Percentiles rank a stretch among this genome's conserved stretches.
These are phyloP conservation scores for Nixonia krombeini DNA, from an alignment of 1,140 invertebrate species.

Conservation along the genomic window DNA sequence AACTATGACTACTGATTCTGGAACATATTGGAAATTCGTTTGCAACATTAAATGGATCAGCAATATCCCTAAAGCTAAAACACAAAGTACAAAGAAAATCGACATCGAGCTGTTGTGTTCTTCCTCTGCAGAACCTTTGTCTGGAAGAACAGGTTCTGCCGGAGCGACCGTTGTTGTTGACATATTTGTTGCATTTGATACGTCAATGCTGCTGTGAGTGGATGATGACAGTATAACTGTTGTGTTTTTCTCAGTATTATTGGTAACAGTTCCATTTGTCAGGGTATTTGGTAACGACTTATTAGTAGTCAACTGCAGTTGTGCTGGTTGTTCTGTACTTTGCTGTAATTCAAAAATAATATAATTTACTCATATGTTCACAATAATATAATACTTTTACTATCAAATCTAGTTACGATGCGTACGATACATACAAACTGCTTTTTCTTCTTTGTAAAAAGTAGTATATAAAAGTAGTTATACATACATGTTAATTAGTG, in stretches of 20 bases:
- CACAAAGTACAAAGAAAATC: slow-evolving; percentile 95
- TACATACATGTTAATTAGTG: too few species aligned
- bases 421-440: too few species aligned
- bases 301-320: not conserved
- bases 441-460: too few species aligned
- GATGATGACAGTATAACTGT: slow-evolving; percentile 14
- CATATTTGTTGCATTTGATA: slow-evolving; percentile 61
- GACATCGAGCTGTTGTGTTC: slow-evolving; percentile 97
- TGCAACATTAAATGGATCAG: slow-evolving; percentile 95
- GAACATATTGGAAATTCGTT: slow-evolving; percentile 96
- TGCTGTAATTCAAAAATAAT: slow-evolving; percentile 5
- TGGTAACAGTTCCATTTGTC: not conserved
- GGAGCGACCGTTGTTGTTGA: slow-evolving; percentile 74
- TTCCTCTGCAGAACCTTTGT: slow-evolving; percentile 91
- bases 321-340: not conserved
- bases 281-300: too few species aligned
- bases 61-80: slow-evolving; percentile 92
- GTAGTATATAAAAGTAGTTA: too few species aligned
- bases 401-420: too few species aligned
- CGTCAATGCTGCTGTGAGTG: slow-evolving; percentile 21
- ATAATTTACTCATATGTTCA: too few species aligned
- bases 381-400: too few species aligned
- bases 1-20: slow-evolving; percentile 98
- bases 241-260: slow-evolving; percentile 6
- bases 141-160: slow-evolving; percentile 81